Evolutionary conservation across 2,888 invertebrate genomes (phyloP), one percentile per base, ranked within the genome.

Genomic region (Stenodera caucasica): DNA sequence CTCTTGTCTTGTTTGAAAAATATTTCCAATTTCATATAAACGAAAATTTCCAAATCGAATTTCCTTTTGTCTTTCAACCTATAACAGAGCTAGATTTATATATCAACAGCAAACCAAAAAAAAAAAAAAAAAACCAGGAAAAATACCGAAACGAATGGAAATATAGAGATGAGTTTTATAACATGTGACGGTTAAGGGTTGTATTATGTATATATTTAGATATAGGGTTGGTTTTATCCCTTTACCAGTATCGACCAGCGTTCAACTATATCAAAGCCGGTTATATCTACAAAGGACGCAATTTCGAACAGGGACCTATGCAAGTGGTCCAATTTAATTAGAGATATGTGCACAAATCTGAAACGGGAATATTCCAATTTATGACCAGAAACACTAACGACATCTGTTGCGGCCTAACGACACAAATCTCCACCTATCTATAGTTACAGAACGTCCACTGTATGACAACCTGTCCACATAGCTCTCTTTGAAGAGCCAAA

Each of bases 331-430:
- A 37, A 21, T 45, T 45, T 21, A 45, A 45, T 45, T 45, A 21
- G 21, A 21, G 45, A 2, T 45, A 11, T 21, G 7, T 37, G 15
- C 15, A 37, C 37, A 37, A 37, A 37, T 37, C 37, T 37, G 15
- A 45, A 21, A 21, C 15, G 21, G 45, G 11, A 3, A 11, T 45
- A 45, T 11, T n/a, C 12, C 12, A 45, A 5, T 45, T 45, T 45
- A 45, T 45, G 21, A 15, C 45, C 21, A 21, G 21, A 5, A 45
- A 18, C 12, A 45, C 45, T 45, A 45, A 45, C 45, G 15, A 45
- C 45, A 45, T 45, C 45, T 45, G 45, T 45, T 45, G 45, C 45
- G 21, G n/a, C n/a, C n/a, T n/a, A n/a, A n/a, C n/a, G n/a, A n/a
- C n/a, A n/a, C n/a, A n/a, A 26, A 26, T 26, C 26, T 26, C n/a